Evolutionary conservation across 2,113 vertebrate genomes (phyloP).

Genomic region (Brachionichthys hirsutus): DNA sequence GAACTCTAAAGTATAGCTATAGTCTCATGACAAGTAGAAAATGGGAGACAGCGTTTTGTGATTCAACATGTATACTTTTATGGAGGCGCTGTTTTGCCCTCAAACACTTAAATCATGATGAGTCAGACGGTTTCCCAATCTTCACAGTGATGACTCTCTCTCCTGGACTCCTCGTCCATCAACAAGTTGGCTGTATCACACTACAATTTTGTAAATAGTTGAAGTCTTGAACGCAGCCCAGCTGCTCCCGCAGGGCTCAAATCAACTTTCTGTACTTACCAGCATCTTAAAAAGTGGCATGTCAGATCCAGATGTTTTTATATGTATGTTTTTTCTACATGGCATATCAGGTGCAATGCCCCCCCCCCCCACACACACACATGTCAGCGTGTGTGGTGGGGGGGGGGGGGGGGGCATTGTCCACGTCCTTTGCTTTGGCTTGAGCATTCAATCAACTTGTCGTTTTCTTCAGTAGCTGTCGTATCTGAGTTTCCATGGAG

Average conservation of each 20-base stretch:
- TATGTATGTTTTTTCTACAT: no score
- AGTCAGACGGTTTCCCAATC: slow-evolving; percentile 55
- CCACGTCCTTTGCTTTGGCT: slow-evolving; percentile 7
- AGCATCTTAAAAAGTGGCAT: no score
- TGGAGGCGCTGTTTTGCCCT: slow-evolving; percentile 12
- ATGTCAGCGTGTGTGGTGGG: no score
- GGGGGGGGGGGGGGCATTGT: background rate
- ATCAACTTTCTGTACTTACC: slow-evolving; percentile 35
- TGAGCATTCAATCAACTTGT: background rate
- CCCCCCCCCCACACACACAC: no score
- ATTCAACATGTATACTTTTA: slow-evolving; percentile 54
- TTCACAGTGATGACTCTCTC: slow-evolving; percentile 27
- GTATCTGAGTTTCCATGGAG: slow-evolving; percentile 9
- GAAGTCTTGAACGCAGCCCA: slow-evolving; percentile 33
- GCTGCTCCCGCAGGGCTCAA: slow-evolving; percentile 21
- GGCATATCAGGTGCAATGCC: no score
- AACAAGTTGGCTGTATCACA: slow-evolving; percentile 41
- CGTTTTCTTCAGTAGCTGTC: slow-evolving; percentile 14
- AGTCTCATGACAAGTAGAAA: slow-evolving; percentile 45
- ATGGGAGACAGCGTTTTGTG: slow-evolving; percentile 41
- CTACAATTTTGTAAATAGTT: slow-evolving; percentile 42
- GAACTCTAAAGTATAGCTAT: slow-evolving; percentile 33
- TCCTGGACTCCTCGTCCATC: slow-evolving; percentile 42
- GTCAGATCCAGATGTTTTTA: no score
- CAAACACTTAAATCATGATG: slow-evolving; percentile 32